Conservation (phyloP, 1,140 invertebrate genomes). For the Formica selysi region DNA sequence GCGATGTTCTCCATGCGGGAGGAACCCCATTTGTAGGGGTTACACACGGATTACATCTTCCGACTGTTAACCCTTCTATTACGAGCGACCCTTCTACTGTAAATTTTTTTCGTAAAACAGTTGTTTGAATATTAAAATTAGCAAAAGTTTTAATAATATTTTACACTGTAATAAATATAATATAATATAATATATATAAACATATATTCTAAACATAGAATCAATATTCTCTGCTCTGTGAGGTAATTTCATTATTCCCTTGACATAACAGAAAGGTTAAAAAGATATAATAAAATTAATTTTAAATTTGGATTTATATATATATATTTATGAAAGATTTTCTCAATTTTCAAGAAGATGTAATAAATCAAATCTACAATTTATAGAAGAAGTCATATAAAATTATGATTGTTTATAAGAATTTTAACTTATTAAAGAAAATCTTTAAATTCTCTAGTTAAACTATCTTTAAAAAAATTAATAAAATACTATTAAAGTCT, state of each 20-base stretch:
- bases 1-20: background rate
- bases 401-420: background rate
- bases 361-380: background rate
- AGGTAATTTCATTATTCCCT: constrained; percentile 18
- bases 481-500: background rate
- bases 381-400: background rate
- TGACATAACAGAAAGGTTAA: constrained; percentile 9
- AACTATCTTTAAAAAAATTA: background rate
- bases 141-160: background rate
- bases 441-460: background rate
- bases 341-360: background rate
- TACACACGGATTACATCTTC: too few species aligned
- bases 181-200: background rate
- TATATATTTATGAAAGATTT: background rate
- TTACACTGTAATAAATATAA: constrained; percentile 16
- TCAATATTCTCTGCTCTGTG: background rate
- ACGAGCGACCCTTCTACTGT: background rate
- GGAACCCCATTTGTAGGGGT: too few species aligned
- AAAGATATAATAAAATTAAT: background rate
- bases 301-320: background rate
- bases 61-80: background rate
- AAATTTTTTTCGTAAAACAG: background rate
- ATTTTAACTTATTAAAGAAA: too few species aligned
- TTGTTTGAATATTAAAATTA: background rate
- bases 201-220: constrained; percentile 4